A percentile compares a stretch with the other conserved stretches of the same genome.
Evolutionary conservation across 2,888 invertebrate species (phyloP).

Genomic region (Proisotoma minuta): DNA sequence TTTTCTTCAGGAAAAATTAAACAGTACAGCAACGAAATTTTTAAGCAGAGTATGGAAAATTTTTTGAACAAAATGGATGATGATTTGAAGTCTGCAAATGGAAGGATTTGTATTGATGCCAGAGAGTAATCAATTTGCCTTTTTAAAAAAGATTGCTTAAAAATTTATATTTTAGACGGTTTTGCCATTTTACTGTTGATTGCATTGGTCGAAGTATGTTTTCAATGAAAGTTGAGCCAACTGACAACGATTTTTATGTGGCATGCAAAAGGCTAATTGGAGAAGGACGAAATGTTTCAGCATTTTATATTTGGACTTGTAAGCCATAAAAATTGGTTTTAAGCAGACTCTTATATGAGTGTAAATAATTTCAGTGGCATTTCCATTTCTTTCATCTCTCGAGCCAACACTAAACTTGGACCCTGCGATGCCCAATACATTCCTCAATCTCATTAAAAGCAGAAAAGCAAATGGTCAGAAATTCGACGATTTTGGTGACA

Average conservation of each 20-base stretch:
- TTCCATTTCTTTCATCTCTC: slow-evolving; percentile 33
- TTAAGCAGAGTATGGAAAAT: slow-evolving; percentile 19
- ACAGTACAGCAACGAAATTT: slow-evolving; percentile 27
- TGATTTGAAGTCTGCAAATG: slow-evolving; percentile 16
- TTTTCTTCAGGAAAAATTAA: slow-evolving; percentile 42
- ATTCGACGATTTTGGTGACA: slow-evolving; percentile 32
- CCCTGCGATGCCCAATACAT: slow-evolving; percentile 32
- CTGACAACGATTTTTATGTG: slow-evolving; percentile 38
- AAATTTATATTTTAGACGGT: slow-evolving; percentile 23
- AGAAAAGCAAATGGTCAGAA: slow-evolving; percentile 21
- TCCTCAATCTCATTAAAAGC: slow-evolving; percentile 27
- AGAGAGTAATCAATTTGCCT: slow-evolving; percentile 30
- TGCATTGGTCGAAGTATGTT: slow-evolving; percentile 37
- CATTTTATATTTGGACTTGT: slow-evolving; percentile 41
- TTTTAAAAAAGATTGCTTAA: background rate
- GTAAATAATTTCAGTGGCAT: slow-evolving; percentile 29
- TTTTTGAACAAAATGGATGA: slow-evolving; percentile 25
- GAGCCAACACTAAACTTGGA: slow-evolving; percentile 31
- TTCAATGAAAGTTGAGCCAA: slow-evolving; percentile 13
- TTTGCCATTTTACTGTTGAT: slow-evolving; percentile 36
- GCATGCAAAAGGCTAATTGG: slow-evolving; percentile 36
- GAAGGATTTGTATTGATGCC: slow-evolving; percentile 37
- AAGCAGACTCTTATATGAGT: background rate
- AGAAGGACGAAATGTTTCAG: slow-evolving; percentile 23
- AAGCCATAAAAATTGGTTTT: slow-evolving; percentile 11